phyloP scores from a whole-genome alignment of 2,113 vertebrate species.

The Symphodus melops region DNA sequence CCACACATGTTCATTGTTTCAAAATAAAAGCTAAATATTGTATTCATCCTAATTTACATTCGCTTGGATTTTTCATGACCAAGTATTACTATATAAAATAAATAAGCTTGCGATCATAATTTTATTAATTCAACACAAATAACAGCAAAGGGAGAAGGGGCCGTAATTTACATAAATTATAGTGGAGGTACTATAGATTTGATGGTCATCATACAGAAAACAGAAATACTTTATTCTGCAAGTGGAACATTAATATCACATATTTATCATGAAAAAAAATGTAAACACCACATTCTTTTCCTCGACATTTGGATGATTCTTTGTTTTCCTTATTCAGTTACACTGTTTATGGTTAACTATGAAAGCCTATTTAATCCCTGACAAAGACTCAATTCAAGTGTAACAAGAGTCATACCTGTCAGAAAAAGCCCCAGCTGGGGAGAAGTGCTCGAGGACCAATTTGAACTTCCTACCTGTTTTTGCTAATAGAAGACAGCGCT shows the following conservation, averaged over 20 bases:
- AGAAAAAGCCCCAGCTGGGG: constrained; percentile 20
- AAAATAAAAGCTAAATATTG: neutral
- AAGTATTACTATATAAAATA: constrained; percentile 5
- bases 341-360: neutral
- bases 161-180: neutral
- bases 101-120: neutral
- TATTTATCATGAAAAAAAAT: neutral
- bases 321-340: neutral
- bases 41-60: neutral
- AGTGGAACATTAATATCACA: neutral
- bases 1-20: neutral
- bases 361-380: constrained; percentile 16
- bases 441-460: constrained; percentile 25
- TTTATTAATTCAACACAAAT: neutral
- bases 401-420: constrained; percentile 11
- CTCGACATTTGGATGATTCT: neutral
- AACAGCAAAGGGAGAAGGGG: neutral
- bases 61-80: neutral
- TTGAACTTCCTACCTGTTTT: constrained; percentile 22
- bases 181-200: neutral
- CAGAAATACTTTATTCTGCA: neutral
- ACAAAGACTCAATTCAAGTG: constrained; percentile 25
- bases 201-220: neutral
- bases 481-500: constrained; percentile 25
- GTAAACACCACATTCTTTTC: neutral